Evolutionary conservation across 2,113 vertebrate species (phyloP).

Genomic region (Rhynchopsitta pachyrhyncha): DNA sequence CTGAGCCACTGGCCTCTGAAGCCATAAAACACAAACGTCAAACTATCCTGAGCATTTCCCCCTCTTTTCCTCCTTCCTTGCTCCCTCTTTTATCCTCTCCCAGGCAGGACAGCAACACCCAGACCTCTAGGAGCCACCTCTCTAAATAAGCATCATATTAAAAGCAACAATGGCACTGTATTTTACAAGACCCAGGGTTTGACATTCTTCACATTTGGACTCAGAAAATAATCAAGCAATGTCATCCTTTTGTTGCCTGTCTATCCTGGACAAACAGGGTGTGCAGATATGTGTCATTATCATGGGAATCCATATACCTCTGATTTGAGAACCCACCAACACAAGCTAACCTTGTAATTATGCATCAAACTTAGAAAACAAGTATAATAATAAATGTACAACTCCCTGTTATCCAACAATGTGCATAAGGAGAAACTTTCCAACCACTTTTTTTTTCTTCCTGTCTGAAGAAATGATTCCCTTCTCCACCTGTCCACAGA

Average conservation of each 20-base stretch:
- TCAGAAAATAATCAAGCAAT: not conserved
- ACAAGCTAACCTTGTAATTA: not conserved
- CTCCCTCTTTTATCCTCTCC: not conserved
- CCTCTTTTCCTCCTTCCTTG: not conserved
- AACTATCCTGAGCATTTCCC: not conserved
- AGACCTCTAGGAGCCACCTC: not conserved
- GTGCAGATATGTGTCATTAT: not conserved
- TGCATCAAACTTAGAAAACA: not conserved
- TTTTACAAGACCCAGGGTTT: not conserved
- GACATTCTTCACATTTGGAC: not conserved
- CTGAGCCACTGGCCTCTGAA: not conserved
- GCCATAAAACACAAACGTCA: not conserved
- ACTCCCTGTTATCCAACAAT: not conserved
- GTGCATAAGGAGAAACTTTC: not conserved
- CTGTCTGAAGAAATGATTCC: not conserved
- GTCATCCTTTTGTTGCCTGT: not conserved
- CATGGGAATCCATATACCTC: not conserved
- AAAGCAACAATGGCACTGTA: not conserved
- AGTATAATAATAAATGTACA: not conserved
- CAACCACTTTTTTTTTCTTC: not conserved
- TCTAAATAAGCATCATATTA: not conserved
- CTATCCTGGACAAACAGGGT: not conserved
- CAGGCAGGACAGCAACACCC: not conserved
- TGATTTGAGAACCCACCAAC: rapidly evolving
- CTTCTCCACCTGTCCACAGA: conserved; percentile 24